Evolutionary conservation across 2,797 vertebrate species (phyloP), one percentile per base, ranked within the genome.

Genomic region (Alosa sapidissima): DNA sequence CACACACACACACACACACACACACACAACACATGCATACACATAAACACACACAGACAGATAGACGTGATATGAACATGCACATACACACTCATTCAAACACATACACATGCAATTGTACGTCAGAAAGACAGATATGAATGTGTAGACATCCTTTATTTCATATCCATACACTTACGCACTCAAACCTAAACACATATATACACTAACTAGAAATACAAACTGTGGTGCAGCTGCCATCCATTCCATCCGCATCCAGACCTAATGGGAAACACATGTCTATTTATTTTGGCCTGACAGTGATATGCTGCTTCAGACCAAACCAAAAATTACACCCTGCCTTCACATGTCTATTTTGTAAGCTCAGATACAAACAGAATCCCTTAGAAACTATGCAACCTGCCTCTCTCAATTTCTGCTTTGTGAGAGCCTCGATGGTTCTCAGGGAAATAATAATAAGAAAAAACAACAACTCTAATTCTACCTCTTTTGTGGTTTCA

Each of bases 191-290:
- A 11, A 5, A 89, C 48, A 28, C 28, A 49, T 7, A 36, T 10
- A 68, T 10, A 68, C 65, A 16, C n/a, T 62, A 24, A 24, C 3
- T 19, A 55, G 2, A 47, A 62, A 88, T 83, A 89, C 84, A 89
- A 5, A 72, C 75, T 60, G 82, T 36, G 68, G 68, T 72, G 83
- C 78, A 86, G 87, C 87, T 83, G 88, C 84, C 0, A 52, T 55
- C 82, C 89, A 90, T 89, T 89, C 87, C 87, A 87, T 90, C 89
- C 88, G 87, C 28, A 28, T 14, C 2, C 62, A 45, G 65, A 84
- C 19, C 86, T 90, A 91, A 93, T 92, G 89, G 86, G 86, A 93
- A 92, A 87, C 89, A 93, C 92, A 94, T 90, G 91, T 89, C 60
- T 87, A 85, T 91, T 93, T 91, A 87, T 89, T 85, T 91, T 91